Evolutionary conservation across 2,113 vertebrate species (phyloP).

Genomic region (Aptenodytes patagonicus): DNA sequence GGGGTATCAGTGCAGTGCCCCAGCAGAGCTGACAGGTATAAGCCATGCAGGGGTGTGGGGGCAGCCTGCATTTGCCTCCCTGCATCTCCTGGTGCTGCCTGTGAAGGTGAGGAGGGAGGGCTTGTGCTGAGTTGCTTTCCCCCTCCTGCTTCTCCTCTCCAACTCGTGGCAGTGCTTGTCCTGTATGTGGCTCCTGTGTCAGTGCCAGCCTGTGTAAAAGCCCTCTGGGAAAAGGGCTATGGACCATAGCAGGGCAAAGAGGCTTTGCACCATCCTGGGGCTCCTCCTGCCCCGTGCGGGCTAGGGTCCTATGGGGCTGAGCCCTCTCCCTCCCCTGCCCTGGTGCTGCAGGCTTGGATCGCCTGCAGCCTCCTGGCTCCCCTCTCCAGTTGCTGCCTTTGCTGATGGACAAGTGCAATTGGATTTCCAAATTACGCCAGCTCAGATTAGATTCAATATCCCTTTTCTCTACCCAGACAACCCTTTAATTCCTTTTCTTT

Average conservation of each 20-base stretch:
- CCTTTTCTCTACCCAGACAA: constrained; percentile 1
- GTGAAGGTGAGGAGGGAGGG: too few relatives aligned
- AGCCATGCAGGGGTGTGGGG: rapidly evolving
- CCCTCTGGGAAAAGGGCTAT: background rate
- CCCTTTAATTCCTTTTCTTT: constrained; percentile 37
- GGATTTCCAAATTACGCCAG: constrained; percentile 25
- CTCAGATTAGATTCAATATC: constrained; percentile 26
- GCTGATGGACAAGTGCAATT: constrained; percentile 17
- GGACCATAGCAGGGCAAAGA: background rate
- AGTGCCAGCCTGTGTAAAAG: background rate
- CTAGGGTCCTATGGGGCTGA: background rate
- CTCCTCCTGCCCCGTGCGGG: rapidly evolving
- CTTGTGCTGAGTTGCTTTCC: background rate
- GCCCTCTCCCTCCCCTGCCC: background rate
- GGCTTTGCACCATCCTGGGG: background rate
- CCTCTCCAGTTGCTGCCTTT: background rate
- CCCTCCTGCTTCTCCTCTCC: background rate
- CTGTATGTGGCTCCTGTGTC: rapidly evolving
- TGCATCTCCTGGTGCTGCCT: rapidly evolving
- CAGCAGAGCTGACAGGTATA: rapidly evolving
- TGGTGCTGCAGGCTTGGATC: background rate
- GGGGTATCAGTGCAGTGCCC: too few relatives aligned
- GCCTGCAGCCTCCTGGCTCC: background rate
- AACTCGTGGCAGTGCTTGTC: rapidly evolving
- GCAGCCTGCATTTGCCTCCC: rapidly evolving